Evolutionary conservation across 2,888 invertebrate species (phyloP).

Genomic region (Hirtodrosophila cameraria): DNA sequence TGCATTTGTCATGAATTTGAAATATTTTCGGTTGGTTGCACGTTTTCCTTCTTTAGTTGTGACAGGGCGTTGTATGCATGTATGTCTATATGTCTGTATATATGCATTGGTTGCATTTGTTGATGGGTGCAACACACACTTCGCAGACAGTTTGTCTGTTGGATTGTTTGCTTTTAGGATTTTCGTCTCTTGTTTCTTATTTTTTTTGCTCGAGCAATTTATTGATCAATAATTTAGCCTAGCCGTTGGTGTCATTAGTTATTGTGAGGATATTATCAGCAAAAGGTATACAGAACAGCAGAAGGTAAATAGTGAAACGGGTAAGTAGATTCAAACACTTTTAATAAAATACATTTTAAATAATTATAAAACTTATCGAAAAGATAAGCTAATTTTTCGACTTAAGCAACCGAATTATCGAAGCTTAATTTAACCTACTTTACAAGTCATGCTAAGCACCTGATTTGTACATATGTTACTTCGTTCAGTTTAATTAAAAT

Average conservation of each 20-base stretch:
- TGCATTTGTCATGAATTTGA: conserved; percentile 78
- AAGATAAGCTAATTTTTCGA: no score
- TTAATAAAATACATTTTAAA: no score
- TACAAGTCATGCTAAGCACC: no score
- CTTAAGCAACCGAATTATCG: no score
- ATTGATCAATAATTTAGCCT: conserved; percentile 70
- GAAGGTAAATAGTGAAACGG: no score
- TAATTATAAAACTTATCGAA: no score
- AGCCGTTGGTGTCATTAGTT: conserved; percentile 57
- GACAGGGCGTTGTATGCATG: conserved; percentile 24
- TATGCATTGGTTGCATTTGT: conserved; percentile 43
- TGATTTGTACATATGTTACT: no score
- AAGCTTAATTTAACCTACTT: no score
- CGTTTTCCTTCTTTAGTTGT: conserved; percentile 33
- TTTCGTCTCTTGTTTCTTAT: conserved; percentile 25
- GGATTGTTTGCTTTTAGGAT: conserved; percentile 16
- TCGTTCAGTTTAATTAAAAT: no score
- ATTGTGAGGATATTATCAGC: no score
- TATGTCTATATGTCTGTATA: conserved; percentile 9
- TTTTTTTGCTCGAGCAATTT: conserved; percentile 53
- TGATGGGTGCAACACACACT: conserved; percentile 26
- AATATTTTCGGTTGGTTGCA: conserved; percentile 73
- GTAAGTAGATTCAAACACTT: no score
- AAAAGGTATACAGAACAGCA: no score
- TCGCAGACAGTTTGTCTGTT: not conserved